Conservation (phyloP, 1,140 invertebrate species). For the Patella vulgata region DNA sequence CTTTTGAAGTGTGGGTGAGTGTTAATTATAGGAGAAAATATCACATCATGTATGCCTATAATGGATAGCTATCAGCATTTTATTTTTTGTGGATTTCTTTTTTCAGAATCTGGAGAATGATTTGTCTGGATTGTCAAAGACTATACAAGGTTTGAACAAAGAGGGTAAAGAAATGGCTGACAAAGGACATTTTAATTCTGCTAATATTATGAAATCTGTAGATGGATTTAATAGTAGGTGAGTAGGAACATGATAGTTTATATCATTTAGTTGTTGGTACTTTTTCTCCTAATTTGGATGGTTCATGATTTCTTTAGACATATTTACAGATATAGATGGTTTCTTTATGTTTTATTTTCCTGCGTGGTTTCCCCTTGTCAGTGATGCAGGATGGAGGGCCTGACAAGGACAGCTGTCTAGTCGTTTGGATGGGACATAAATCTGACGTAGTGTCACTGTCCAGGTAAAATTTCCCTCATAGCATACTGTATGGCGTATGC, state of each 20-base stretch:
- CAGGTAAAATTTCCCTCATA: too few relatives aligned
- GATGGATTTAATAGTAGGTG: slow-evolving; percentile 77
- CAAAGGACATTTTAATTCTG: slow-evolving; percentile 92
- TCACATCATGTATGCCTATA: too few relatives aligned
- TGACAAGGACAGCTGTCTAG: too few relatives aligned
- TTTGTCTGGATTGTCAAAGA: slow-evolving; percentile 91
- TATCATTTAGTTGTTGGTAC: not conserved
- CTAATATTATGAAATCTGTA: slow-evolving; percentile 83
- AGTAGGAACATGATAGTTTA: too few relatives aligned
- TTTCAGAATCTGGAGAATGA: slow-evolving; percentile 90
- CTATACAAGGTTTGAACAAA: slow-evolving; percentile 89
- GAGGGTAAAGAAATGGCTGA: slow-evolving; percentile 92
- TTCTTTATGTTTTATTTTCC: slow-evolving; percentile 6
- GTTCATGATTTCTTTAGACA: slow-evolving; percentile 28
- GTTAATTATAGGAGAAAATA: too few relatives aligned
- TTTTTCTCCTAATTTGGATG: slow-evolving; percentile 1
- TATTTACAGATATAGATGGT: slow-evolving; percentile 20
- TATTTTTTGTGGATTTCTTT: too few relatives aligned
- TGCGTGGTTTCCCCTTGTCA: not conserved
- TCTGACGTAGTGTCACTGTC: too few relatives aligned
- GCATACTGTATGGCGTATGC: too few relatives aligned
- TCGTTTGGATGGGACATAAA: too few relatives aligned
- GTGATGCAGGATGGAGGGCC: too few relatives aligned
- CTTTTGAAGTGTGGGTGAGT: not conserved
- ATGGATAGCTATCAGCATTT: too few relatives aligned